Percentiles rank a stretch among this genome's conserved stretches.
Evolutionary conservation across 2,113 vertebrate genomes (phyloP).

Genomic region (Pogona vitticeps): DNA sequence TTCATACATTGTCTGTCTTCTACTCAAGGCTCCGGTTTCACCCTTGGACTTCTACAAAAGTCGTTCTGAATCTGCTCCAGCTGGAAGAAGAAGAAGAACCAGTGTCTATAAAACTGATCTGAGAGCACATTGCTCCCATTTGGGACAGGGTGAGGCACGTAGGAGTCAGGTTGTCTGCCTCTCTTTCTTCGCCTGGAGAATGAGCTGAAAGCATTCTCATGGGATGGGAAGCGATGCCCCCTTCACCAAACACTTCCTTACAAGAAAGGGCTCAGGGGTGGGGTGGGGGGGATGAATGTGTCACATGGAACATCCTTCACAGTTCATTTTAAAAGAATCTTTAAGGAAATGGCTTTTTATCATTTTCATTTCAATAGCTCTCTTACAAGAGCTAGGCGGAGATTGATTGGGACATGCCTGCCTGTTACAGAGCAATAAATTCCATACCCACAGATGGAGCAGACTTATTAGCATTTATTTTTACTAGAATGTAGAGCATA

Average conservation of each 20-base stretch:
- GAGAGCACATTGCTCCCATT: constrained; percentile 12
- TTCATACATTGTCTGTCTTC: neutral
- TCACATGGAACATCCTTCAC: neutral
- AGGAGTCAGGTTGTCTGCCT: neutral
- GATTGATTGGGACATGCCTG: constrained; percentile 27
- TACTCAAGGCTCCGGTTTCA: neutral
- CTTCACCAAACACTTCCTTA: neutral
- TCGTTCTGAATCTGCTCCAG: constrained; percentile 4
- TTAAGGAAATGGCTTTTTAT: constrained; percentile 34
- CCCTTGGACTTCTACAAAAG: neutral
- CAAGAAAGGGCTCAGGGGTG: neutral
- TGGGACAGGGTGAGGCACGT: neutral
- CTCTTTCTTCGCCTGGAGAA: neutral
- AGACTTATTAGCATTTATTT: constrained; percentile 7
- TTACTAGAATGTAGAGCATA: neutral
- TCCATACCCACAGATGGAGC: constrained; percentile 3
- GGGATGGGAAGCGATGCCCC: neutral
- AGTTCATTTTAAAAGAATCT: constrained; percentile 15
- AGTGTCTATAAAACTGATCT: constrained; percentile 11
- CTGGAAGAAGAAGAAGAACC: neutral
- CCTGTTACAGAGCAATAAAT: constrained; percentile 26
- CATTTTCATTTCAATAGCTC: constrained; percentile 25
- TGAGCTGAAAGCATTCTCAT: neutral
- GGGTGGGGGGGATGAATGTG: neutral
- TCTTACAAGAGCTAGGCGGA: constrained; percentile 12